phyloP scores from a whole-genome alignment of 2,797 vertebrate genomes.

The Tamandua tetradactyla region DNA sequence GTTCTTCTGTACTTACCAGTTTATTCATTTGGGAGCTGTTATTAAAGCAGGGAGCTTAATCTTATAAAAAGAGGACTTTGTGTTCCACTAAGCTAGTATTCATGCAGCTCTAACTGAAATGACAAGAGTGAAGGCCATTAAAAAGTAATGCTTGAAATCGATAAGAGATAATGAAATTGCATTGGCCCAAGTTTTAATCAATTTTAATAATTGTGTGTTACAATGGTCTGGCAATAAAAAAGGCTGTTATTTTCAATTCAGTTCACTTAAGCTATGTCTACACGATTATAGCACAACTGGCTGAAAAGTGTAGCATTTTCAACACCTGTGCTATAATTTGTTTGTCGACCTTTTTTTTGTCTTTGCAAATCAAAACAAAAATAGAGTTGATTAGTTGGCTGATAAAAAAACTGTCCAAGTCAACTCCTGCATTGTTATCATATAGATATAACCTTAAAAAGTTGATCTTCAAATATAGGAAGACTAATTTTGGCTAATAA shows the following conservation, averaged over 20 bases:
- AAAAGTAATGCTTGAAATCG: conserved; percentile 79
- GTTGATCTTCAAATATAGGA: conserved; percentile 14
- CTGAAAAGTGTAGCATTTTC: conserved; percentile 48
- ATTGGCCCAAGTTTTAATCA: conserved; percentile 86
- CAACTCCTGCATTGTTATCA: conserved; percentile 15
- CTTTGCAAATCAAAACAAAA: conserved; percentile 26
- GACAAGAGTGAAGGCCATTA: conserved; percentile 77
- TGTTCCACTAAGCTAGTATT: conserved; percentile 72
- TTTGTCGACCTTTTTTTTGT: not conserved
- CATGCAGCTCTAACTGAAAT: conserved; percentile 75
- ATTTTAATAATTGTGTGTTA: conserved; percentile 86
- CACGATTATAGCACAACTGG: conserved; percentile 58
- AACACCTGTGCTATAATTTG: conserved; percentile 26
- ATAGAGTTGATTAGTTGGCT: not conserved
- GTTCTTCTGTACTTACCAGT: conserved; percentile 69
- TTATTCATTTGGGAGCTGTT: conserved; percentile 69
- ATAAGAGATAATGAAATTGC: conserved; percentile 86
- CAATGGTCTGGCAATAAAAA: conserved; percentile 81
- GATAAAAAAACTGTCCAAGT: conserved; percentile 9
- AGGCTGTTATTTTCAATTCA: conserved; percentile 79
- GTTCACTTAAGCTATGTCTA: conserved; percentile 75
- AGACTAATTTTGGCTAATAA: conserved; percentile 51
- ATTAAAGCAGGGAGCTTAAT: conserved; percentile 67
- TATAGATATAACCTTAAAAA: conserved; percentile 23
- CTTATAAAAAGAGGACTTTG: conserved; percentile 65